Conservation (phyloP, 2,797 vertebrate genomes). For the Ctenochaetus hawaiiensis region DNA sequence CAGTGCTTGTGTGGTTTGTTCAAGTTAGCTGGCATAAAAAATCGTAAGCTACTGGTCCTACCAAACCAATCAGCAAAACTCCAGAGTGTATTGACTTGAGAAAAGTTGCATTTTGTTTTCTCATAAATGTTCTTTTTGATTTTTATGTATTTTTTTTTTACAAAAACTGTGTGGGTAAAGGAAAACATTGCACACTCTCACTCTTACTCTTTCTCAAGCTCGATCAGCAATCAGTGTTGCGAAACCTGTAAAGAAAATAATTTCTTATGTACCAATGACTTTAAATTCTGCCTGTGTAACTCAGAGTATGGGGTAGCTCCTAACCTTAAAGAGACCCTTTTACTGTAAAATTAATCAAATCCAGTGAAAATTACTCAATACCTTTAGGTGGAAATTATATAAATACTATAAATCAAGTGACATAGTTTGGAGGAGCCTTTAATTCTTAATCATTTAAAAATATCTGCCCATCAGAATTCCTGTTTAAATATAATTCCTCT, state of each 20-base stretch:
- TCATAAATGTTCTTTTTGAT: not conserved
- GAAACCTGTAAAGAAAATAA: too few relatives aligned
- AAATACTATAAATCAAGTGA: not conserved
- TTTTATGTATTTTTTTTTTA: too few relatives aligned
- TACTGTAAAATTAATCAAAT: too few relatives aligned
- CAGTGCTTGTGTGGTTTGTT: not conserved
- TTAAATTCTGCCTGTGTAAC: too few relatives aligned
- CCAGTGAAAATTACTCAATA: not conserved
- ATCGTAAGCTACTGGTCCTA: not conserved
- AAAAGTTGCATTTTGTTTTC: not conserved
- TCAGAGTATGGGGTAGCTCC: too few relatives aligned
- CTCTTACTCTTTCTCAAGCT: too few relatives aligned
- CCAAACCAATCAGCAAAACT: not conserved
- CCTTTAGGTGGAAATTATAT: not conserved
- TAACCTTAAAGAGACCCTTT: too few relatives aligned
- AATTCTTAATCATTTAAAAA: not conserved
- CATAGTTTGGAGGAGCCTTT: not conserved
- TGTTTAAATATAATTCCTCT: conserved; percentile 3
- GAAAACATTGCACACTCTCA: not conserved
- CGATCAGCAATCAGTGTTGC: too few relatives aligned
- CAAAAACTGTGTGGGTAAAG: too few relatives aligned
- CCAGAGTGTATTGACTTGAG: not conserved
- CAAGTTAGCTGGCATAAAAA: not conserved
- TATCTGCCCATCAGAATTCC: not conserved
- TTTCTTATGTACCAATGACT: too few relatives aligned